These are phyloP conservation scores for Prosopocoilus inquinatus DNA, from an alignment of 2,888 invertebrate species.

Conservation along the genomic window DNA sequence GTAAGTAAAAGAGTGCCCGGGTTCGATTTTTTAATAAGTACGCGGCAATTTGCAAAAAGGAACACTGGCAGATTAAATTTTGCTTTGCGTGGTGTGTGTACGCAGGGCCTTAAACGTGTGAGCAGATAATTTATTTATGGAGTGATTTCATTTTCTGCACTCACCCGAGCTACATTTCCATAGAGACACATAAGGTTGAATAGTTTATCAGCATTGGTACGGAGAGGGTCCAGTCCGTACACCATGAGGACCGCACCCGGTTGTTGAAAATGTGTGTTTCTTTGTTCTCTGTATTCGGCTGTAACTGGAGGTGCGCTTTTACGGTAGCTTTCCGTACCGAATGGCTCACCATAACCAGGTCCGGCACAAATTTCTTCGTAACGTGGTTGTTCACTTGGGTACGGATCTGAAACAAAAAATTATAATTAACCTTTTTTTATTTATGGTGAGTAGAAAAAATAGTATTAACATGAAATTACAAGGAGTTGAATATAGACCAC, in stretches of 20 bases:
- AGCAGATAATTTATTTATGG: no score
- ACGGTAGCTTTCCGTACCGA: slow-evolving; percentile 46
- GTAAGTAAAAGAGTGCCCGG: no score
- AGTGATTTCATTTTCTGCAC: slow-evolving; percentile 16
- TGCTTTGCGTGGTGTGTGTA: no score
- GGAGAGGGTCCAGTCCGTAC: slow-evolving; percentile 90
- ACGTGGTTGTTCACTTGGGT: slow-evolving; percentile 42
- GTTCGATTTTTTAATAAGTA: no score
- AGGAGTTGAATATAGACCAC: neutral
- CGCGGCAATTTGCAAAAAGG: no score
- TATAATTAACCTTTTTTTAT: neutral
- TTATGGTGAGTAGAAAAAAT: neutral
- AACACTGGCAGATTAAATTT: no score
- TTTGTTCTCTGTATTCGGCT: slow-evolving; percentile 49
- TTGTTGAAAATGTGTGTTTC: slow-evolving; percentile 51
- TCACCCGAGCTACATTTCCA: slow-evolving; percentile 95
- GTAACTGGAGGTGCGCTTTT: slow-evolving; percentile 52
- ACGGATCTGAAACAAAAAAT: slow-evolving; percentile 42
- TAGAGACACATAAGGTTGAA: slow-evolving; percentile 99
- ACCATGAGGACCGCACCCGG: slow-evolving; percentile 97
- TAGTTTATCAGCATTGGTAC: slow-evolving; percentile 91
- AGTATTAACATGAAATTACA: neutral
- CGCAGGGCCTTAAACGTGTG: no score
- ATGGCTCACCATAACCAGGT: slow-evolving; percentile 46
- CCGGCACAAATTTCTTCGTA: slow-evolving; percentile 52